Evolutionary conservation across 2,888 invertebrate species (phyloP), one percentile per base, ranked within the genome.

Genomic region (Drosophila demipolita): DNA sequence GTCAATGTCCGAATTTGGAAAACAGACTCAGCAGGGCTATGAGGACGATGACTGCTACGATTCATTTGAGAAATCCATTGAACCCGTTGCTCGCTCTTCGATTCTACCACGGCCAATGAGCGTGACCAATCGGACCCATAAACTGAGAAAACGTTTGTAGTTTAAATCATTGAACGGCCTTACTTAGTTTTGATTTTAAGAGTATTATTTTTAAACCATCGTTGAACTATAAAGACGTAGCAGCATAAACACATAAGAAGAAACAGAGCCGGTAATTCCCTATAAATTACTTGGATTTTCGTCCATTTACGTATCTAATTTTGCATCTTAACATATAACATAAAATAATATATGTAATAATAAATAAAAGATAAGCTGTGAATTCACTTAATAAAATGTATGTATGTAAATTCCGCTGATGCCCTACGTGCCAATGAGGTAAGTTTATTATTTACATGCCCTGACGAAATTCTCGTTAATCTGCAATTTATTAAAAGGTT

Each of bases 401-500:
- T 42, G n/a, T 11, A n/a, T 9, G n/a, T n/a, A 23, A 23, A 23
- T 23, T 23, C 17, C 7, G 12, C 12, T 23, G 23, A 23, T 23
- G 23, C 23, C 23, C 23, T 93, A 57, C 85, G 90, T 9, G 92
- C 90, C 26, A 91, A 89, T 58, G 93, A 93, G 83, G 93, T 93
- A 63, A 62, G 61, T 66, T 23, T 4, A 15, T 6, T 15, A 17
- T 12, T 12, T 33, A 8, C 15, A 26, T 26, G 12, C 12, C 8
- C 2, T 50, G 9, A 9, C n/a, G 29, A 11, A 35, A 33, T 9
- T 11, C 5, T 9, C 36, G 5, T 11, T 38, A 20, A 54, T 36
- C 3, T 12, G 3, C 7, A 20, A 48, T 54, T 81, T 0, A 15
- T 12, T n/a, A n/a, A 2, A 72, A 93, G 93, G 89, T 97, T 99